Base-by-base conservation (phyloP, 2,113 vertebrate species). In the Galeopterus variegatus region DNA sequence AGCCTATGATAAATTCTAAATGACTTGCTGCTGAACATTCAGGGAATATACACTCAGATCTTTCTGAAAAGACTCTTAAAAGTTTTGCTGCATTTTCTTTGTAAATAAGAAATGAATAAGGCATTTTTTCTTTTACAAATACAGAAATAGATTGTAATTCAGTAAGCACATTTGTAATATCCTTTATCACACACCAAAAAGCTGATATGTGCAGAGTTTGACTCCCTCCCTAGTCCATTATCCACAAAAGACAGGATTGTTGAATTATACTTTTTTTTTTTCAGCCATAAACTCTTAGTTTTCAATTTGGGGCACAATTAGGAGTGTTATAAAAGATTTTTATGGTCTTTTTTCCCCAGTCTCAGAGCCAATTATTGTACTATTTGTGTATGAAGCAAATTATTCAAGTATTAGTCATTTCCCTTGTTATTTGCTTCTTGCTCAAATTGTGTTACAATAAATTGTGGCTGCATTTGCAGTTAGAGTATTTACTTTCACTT, bases 241-340 rank as follows among this genome's bases (percentile, higher is more conserved):
- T 96, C 83, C 92, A 93, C 88, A 93, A 98, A 98, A 88, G 95
- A 98, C 62, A 97, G 60, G 92, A 94, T 54, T 94, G 65, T 92
- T 98, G 97, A 98, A 97, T 96, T 98, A 98, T 95, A 90, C 28
- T 98, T 97, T 92, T 94, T 97, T 98, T 98, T 96, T 98, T 98
- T 90, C 86, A 86, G 88, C 96, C 96, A 97, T 98, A 97, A 98
- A 98, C 96, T 97, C 97, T 96, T 93, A 93, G 95, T 97, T 98
- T 98, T 98, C 96, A 98, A 97, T 97, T 98, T 98, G 97, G 97
- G 64, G 92, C 95, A 97, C 90, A 33, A 98, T 98, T 98, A 98
- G 72, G 91, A 97, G 79, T 83, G 95, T 95, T 97, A 95, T 98
- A 98, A 98, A 98, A 97, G 87, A 97, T 90, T 98, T 98, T 98